phyloP scores from a whole-genome alignment of 2,888 invertebrate species.

The Sepiola atlantica region DNA sequence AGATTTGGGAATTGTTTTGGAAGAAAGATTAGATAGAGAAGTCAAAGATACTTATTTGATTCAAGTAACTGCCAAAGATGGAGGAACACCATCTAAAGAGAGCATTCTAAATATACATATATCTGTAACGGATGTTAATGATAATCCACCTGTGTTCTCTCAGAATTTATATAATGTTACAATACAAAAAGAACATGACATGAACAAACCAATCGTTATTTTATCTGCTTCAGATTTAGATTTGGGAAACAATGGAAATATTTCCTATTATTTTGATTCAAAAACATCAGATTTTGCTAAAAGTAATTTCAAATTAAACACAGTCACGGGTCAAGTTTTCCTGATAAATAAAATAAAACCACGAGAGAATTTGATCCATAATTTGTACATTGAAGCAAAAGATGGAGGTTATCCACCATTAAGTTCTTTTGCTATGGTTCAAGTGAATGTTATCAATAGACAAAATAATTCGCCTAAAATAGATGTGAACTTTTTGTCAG shows the following conservation, averaged over 20 bases:
- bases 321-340: too few species aligned
- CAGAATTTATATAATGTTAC: conserved; percentile 32
- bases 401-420: not conserved
- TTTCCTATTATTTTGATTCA: conserved; percentile 36
- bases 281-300: conserved; percentile 41
- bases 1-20: not conserved
- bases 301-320: not conserved
- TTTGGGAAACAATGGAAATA: not conserved
- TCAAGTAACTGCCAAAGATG: conserved; percentile 34
- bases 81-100: conserved; percentile 32
- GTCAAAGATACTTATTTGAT: conserved; percentile 4
- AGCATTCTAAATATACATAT: not conserved
- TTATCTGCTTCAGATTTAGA: conserved; percentile 8
- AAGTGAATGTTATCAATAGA: not conserved
- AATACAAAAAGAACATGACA: not conserved
- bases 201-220: not conserved
- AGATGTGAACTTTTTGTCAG: not conserved
- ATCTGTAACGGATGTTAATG: conserved; percentile 34
- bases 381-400: not conserved
- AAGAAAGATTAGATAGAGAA: conserved; percentile 39
- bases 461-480: not conserved
- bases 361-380: not conserved
- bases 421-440: not conserved
- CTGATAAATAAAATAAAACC: not conserved
- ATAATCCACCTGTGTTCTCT: not conserved